Percentiles rank a stretch among this genome's conserved stretches.
These are phyloP conservation scores for Chloropsis cyanopogon DNA, from an alignment of 2,113 vertebrate species.

Conservation along the genomic window DNA sequence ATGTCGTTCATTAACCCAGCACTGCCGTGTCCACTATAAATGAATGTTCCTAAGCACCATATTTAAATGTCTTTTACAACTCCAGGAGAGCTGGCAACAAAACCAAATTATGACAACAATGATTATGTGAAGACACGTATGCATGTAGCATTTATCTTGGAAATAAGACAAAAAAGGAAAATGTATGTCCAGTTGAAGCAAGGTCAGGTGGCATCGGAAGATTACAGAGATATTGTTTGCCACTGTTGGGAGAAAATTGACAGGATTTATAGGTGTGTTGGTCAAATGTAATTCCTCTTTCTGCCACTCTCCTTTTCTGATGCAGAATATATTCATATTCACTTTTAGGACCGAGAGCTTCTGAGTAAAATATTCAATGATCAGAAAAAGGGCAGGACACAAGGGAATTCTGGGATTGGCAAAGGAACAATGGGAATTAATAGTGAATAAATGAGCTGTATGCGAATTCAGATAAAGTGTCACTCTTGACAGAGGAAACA, in stretches of 20 bases:
- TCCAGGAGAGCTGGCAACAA: neutral
- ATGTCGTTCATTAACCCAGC: neutral
- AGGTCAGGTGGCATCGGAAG: neutral
- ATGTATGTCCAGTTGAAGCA: neutral
- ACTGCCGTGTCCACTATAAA: neutral
- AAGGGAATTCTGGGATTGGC: neutral
- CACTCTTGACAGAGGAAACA: neutral
- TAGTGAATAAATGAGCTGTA: neutral
- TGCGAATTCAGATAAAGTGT: neutral
- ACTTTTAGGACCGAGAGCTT: neutral
- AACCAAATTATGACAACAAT: neutral
- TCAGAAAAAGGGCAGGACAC: neutral
- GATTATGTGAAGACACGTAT: neutral
- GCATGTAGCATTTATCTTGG: neutral
- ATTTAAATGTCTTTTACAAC: neutral
- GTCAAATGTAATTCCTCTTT: neutral
- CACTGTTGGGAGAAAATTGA: neutral
- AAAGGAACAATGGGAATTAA: neutral
- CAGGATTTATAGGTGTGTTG: neutral
- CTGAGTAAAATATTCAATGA: neutral
- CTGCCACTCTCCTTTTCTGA: neutral
- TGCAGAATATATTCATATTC: neutral
- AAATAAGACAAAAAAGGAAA: neutral
- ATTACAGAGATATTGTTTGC: neutral
- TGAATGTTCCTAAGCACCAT: neutral